Evolutionary conservation across 1,140 invertebrate genomes (phyloP).

Genomic region (Drosophila arizonae): DNA sequence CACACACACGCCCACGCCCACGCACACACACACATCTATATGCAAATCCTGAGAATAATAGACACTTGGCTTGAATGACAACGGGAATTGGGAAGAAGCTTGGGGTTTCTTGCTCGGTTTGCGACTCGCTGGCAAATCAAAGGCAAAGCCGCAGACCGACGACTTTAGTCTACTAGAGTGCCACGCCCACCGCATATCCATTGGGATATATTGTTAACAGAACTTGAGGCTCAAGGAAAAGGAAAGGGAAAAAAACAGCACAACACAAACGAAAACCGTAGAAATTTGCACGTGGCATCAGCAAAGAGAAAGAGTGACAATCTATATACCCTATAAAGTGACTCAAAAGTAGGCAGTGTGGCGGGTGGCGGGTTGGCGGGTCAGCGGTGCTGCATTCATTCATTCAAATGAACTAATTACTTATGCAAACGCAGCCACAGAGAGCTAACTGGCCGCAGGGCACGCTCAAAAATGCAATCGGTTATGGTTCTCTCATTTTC

Average conservation of each 20-base stretch:
- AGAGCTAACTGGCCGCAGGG: conserved; percentile 27
- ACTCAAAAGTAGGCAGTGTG: too few relatives aligned
- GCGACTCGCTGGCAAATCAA: conserved; percentile 33
- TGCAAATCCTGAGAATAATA: conserved; percentile 56
- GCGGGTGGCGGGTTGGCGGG: not conserved
- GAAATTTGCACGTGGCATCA: not conserved
- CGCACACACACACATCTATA: conserved; percentile 42
- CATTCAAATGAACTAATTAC: conserved; percentile 55
- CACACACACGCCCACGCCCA: conserved; percentile 10
- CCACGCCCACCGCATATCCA: conserved; percentile 24
- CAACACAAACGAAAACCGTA: not conserved
- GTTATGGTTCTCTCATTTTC: conserved; percentile 15
- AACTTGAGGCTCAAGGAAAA: conserved; percentile 3
- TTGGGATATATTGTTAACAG: conserved; percentile 1
- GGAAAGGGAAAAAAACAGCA: not conserved
- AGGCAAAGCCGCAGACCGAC: conserved; percentile 16
- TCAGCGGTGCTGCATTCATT: not conserved
- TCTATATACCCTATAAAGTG: conserved; percentile 4
- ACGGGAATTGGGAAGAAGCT: conserved; percentile 5
- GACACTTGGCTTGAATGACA: conserved; percentile 56
- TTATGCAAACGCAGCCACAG: conserved; percentile 56
- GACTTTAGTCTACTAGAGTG: conserved; percentile 26
- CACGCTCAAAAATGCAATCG: conserved; percentile 45
- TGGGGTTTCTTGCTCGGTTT: not conserved
- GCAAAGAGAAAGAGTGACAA: not conserved